Conservation (phyloP, 2,888 invertebrate genomes). For the Dexiosoma caninum region DNA sequence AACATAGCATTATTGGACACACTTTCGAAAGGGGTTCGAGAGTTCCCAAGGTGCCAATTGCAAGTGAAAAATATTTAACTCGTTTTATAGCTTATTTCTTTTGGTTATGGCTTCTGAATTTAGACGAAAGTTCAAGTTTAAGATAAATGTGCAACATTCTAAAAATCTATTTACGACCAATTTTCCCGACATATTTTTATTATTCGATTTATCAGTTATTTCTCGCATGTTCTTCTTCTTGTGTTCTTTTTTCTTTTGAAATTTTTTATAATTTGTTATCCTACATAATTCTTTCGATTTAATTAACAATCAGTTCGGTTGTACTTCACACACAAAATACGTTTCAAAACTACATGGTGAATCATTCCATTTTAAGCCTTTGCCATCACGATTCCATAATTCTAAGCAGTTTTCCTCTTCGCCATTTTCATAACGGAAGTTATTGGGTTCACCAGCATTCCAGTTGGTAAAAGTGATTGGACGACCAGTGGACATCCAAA, state of each 20-base stretch:
- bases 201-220: slow-evolving; percentile 1
- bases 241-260: slow-evolving; percentile 42
- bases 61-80: too few species aligned
- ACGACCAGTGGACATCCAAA: slow-evolving; percentile 94
- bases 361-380: slow-evolving; percentile 95
- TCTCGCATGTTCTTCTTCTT: slow-evolving; percentile 5
- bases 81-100: too few species aligned
- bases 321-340: slow-evolving; percentile 93
- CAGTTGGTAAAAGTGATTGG: slow-evolving; percentile 94
- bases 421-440: slow-evolving; percentile 92
- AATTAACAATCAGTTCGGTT: slow-evolving; percentile 69
- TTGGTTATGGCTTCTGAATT: too few species aligned
- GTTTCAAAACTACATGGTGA: slow-evolving; percentile 96
- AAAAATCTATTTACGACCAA: not conserved
- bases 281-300: slow-evolving; percentile 20
- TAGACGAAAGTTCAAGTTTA: not conserved
- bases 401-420: slow-evolving; percentile 95
- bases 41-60: too few species aligned
- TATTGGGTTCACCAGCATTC: slow-evolving; percentile 96
- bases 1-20: too few species aligned
- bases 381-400: slow-evolving; percentile 93
- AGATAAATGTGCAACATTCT: not conserved
- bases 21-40: too few species aligned
- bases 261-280: slow-evolving; percentile 56
- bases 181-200: slow-evolving; percentile 27